phyloP scores from a whole-genome alignment of 2,888 invertebrate genomes.

The Pammene fasciana region DNA sequence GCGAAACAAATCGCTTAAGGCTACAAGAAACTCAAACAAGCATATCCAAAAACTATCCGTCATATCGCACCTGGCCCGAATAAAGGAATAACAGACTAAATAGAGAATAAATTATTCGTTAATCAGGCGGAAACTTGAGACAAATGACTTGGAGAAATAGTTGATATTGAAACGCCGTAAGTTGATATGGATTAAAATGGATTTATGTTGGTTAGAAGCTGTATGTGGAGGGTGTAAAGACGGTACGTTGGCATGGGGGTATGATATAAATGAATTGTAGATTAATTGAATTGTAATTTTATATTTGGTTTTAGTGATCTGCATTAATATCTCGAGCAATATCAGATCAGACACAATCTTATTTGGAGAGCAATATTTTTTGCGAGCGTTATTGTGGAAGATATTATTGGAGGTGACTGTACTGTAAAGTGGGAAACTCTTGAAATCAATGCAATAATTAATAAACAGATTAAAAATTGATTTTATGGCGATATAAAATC shows the following conservation, averaged over 20 bases:
- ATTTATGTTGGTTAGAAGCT: neutral
- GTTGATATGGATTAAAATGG: neutral
- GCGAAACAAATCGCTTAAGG: conserved; percentile 48
- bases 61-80: conserved; percentile 53
- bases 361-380: too few species aligned
- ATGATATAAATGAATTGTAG: neutral
- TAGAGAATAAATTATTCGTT: conserved; percentile 24
- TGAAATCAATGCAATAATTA: too few species aligned
- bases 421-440: too few species aligned
- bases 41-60: conserved; percentile 51
- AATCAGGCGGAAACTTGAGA: conserved; percentile 37
- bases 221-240: neutral
- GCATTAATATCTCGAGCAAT: too few species aligned
- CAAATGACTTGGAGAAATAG: conserved; percentile 41
- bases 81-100: conserved; percentile 15
- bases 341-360: too few species aligned
- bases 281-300: neutral
- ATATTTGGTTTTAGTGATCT: too few species aligned
- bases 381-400: too few species aligned
- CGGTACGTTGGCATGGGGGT: neutral
- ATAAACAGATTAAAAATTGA: too few species aligned
- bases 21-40: conserved; percentile 49
- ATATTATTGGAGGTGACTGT: too few species aligned
- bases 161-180: conserved; percentile 50
- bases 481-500: too few species aligned